phyloP scores from a whole-genome alignment of 2,888 invertebrate species.

The Mesoligia furuncula region DNA sequence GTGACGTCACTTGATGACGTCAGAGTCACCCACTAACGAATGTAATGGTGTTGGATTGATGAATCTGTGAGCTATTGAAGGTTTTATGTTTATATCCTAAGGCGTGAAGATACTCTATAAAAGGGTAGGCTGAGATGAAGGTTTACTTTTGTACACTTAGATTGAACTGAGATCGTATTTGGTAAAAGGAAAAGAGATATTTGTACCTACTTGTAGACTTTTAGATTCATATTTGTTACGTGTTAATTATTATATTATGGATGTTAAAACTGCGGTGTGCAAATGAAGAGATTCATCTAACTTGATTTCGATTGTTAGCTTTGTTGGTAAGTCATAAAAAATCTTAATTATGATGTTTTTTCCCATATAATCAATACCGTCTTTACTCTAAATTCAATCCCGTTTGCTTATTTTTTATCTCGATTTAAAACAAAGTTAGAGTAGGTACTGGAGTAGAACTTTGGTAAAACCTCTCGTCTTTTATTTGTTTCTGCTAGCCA shows the following conservation, averaged over 20 bases:
- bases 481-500: neutral
- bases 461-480: neutral
- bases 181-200: neutral
- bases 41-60: slow-evolving; percentile 31
- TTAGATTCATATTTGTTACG: neutral
- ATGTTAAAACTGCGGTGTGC: neutral
- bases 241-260: neutral
- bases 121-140: neutral
- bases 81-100: slow-evolving; percentile 19
- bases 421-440: neutral
- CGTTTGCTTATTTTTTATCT: neutral
- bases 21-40: slow-evolving; percentile 46
- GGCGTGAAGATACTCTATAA: neutral
- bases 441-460: too few relatives aligned
- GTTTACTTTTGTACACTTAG: neutral
- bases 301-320: neutral
- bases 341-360: neutral
- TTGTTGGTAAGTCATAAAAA: too few relatives aligned
- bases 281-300: neutral
- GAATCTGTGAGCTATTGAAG: slow-evolving; percentile 31
- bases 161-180: neutral
- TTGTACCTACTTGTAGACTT: neutral
- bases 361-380: neutral
- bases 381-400: neutral
- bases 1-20: slow-evolving; percentile 56